phyloP scores from a whole-genome alignment of 1,140 invertebrate genomes.

The Cryptotermes secundus region DNA sequence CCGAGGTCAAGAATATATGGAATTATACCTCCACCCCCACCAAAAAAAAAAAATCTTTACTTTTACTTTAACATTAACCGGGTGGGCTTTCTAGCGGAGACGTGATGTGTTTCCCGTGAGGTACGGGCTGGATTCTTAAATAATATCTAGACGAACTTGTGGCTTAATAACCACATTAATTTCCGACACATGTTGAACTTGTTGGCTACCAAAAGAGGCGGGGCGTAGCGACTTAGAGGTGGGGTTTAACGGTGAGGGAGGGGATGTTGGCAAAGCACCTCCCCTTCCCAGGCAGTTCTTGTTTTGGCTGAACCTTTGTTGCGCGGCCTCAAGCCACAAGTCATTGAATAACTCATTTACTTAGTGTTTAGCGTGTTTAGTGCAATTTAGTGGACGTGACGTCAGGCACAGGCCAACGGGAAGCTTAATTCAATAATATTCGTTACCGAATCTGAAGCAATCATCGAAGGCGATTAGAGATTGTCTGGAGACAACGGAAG shows the following conservation, averaged over 20 bases:
- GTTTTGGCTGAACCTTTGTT: not conserved
- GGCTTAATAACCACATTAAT: not conserved
- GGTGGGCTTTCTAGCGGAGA: too few relatives aligned
- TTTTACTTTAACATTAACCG: too few relatives aligned
- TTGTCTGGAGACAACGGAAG: not conserved
- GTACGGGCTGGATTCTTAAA: too few relatives aligned
- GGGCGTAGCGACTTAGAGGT: not conserved
- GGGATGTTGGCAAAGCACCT: constrained; percentile 11
- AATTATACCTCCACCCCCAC: too few relatives aligned
- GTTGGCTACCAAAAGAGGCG: not conserved
- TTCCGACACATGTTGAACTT: not conserved
- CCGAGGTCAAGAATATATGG: too few relatives aligned
- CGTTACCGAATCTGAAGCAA: not conserved
- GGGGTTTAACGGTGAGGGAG: not conserved
- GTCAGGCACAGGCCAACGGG: not conserved
- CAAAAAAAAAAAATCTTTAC: too few relatives aligned
- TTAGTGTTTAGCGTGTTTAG: not conserved
- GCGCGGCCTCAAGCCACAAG: not conserved
- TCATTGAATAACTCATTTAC: not conserved
- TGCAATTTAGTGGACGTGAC: not conserved
- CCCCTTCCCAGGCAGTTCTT: not conserved
- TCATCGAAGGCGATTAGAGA: not conserved
- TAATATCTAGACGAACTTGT: too few relatives aligned
- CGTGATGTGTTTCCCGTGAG: too few relatives aligned
- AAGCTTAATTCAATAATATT: not conserved